These are phyloP conservation scores for Tiliqua scincoides DNA, from an alignment of 2,113 vertebrate species.

Conservation along the genomic window DNA sequence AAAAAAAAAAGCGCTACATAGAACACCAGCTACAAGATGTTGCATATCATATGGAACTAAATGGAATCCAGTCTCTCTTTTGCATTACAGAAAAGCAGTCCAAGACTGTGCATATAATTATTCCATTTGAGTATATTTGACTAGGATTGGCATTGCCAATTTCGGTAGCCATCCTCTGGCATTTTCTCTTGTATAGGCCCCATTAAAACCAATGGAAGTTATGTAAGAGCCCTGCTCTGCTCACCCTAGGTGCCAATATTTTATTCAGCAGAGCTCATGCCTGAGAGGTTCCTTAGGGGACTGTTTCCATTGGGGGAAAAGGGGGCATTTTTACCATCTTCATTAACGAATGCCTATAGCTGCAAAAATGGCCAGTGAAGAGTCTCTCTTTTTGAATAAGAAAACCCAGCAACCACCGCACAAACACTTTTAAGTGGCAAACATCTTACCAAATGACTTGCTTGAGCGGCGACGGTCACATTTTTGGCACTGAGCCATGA, in stretches of 20 bases:
- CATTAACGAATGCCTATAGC: background rate
- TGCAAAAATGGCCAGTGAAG: background rate
- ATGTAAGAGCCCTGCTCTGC: background rate
- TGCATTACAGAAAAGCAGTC: conserved; percentile 35
- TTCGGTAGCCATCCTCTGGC: conserved; percentile 49
- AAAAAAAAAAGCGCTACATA: conserved; percentile 68
- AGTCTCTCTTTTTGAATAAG: background rate
- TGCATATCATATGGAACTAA: conserved; percentile 56
- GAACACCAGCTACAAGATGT: conserved; percentile 72
- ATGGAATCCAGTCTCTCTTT: conserved; percentile 46
- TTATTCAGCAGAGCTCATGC: background rate
- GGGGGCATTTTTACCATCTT: background rate
- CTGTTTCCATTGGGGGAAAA: background rate
- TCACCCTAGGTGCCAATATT: too few species aligned
- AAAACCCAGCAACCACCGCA: background rate
- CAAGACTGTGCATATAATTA: too few species aligned
- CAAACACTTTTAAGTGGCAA: background rate
- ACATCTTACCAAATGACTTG: background rate
- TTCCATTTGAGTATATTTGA: conserved; percentile 42
- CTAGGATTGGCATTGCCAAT: conserved; percentile 64
- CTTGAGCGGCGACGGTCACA: background rate
- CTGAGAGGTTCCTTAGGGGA: background rate
- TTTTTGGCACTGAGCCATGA: background rate
- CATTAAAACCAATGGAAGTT: background rate
- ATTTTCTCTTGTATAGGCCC: conserved; percentile 37